Evolutionary conservation across 2,888 invertebrate genomes (phyloP).

Genomic region (Rambutsinella grinnellia): DNA sequence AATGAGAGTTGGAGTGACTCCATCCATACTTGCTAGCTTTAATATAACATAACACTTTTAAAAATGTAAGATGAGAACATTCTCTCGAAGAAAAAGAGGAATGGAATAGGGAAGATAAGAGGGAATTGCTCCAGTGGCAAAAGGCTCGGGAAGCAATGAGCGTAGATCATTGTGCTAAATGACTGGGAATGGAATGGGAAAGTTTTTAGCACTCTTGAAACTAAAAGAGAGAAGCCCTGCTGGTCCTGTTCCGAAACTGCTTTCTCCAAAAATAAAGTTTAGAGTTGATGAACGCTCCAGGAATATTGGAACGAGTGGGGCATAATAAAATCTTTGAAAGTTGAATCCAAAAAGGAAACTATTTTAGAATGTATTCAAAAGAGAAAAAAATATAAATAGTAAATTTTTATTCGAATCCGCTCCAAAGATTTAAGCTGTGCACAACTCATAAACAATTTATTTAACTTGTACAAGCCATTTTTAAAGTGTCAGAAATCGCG

Average conservation of each 20-base stretch:
- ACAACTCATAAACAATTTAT: not conserved
- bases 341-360: no score
- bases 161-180: conserved; percentile 52
- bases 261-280: no score
- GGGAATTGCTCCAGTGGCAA: no score
- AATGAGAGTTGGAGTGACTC: no score
- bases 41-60: not conserved
- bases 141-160: conserved; percentile 36
- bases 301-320: no score
- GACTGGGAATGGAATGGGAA: conserved; percentile 47
- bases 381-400: no score
- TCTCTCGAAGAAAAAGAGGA: not conserved
- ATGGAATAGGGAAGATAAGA: not conserved
- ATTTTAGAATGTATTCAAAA: no score
- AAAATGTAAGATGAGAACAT: not conserved
- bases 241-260: conserved; percentile 19
- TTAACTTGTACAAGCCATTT: not conserved
- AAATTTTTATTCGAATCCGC: no score
- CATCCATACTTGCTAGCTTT: no score
- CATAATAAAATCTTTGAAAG: no score
- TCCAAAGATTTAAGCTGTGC: no score
- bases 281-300: no score
- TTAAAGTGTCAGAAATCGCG: not conserved
- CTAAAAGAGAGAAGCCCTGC: conserved; percentile 42
- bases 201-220: conserved; percentile 45